These are phyloP conservation scores for Aphelenchoides fujianensis DNA, from an alignment of 1,140 invertebrate genomes.

Conservation along the genomic window DNA sequence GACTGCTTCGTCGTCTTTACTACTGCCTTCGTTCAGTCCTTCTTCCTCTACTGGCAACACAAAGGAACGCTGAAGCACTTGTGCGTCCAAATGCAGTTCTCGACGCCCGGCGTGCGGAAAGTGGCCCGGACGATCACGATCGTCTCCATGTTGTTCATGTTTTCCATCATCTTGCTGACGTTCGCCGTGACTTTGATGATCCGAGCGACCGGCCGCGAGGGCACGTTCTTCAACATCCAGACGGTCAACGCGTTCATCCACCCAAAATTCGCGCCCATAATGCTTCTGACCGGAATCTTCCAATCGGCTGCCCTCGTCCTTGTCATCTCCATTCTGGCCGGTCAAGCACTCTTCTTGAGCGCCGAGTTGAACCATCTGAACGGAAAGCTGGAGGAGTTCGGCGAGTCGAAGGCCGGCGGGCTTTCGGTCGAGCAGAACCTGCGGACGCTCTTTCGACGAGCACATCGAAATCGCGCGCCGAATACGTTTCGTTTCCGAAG, in stretches of 20 bases:
- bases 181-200: background rate
- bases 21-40: background rate
- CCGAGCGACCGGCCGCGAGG: background rate
- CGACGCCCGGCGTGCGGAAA: background rate
- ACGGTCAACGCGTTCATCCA: background rate
- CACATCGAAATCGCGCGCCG: background rate
- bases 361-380: constrained; percentile 9
- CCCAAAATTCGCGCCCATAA: background rate
- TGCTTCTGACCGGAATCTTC: background rate
- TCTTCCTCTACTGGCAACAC: background rate
- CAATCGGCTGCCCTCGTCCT: background rate
- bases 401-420: background rate
- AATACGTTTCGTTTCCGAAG: background rate
- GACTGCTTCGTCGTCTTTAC: background rate
- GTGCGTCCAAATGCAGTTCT: background rate
- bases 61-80: background rate
- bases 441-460: background rate
- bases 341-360: background rate
- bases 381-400: background rate
- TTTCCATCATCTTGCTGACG: background rate
- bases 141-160: background rate
- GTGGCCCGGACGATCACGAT: background rate
- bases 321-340: background rate
- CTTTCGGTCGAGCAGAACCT: background rate
- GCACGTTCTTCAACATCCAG: constrained; percentile 9